Evolutionary conservation across 2,888 invertebrate species (phyloP).

Genomic region (Latheticus oryzae): DNA sequence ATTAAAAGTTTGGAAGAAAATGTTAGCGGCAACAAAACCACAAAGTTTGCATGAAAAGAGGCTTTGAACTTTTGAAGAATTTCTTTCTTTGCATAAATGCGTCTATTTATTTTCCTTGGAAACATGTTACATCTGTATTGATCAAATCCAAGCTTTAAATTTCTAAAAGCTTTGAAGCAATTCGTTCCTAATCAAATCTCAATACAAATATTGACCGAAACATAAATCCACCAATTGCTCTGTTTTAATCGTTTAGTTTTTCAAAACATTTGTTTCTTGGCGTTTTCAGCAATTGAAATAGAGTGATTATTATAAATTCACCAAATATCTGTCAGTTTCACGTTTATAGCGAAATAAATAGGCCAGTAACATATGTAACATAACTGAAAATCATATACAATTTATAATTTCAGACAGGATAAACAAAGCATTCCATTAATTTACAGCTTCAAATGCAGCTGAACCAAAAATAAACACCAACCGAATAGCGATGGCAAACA

Average conservation of each 20-base stretch:
- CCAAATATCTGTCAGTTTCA: constrained; percentile 3
- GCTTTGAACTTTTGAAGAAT: constrained; percentile 22
- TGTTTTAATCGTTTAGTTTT: no score
- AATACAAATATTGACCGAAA: constrained; percentile 6
- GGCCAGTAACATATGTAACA: constrained; percentile 51
- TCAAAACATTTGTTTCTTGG: no score
- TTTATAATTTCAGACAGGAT: constrained; percentile 55
- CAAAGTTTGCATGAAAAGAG: constrained; percentile 18
- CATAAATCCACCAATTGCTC: no score
- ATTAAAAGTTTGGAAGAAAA: constrained; percentile 34
- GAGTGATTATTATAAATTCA: constrained; percentile 16
- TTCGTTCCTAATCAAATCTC: constrained; percentile 17
- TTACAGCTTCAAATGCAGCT: constrained; percentile 57
- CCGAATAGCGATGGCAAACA: constrained; percentile 56
- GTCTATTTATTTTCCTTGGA: constrained; percentile 26
- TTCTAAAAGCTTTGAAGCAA: constrained; percentile 17
- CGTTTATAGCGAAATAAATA: constrained; percentile 44
- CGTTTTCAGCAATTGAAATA: no score
- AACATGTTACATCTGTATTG: constrained; percentile 26
- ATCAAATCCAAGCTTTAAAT: constrained; percentile 24
- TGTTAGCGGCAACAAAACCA: constrained; percentile 14
- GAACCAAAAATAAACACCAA: constrained; percentile 58
- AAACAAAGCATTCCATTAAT: constrained; percentile 58
- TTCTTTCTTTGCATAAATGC: constrained; percentile 4
- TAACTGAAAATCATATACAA: constrained; percentile 55